Base-by-base conservation (phyloP, 2,888 invertebrate species). In the Synanthedon formicaeformis region DNA sequence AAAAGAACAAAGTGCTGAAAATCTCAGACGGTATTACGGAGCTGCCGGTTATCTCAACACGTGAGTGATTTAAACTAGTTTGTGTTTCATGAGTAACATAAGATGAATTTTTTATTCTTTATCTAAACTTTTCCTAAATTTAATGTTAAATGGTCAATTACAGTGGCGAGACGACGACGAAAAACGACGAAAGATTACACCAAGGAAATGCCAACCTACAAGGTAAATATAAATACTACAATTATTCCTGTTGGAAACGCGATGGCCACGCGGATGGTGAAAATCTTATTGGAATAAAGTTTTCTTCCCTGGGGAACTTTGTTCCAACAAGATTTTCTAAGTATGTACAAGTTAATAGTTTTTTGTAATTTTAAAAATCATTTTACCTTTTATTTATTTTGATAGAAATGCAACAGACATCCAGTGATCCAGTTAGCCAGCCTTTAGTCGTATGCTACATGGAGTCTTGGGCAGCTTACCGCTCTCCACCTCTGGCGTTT, bases 371-470 rank as follows among this genome's bases (percentile, higher is more conserved):
- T 41, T n/a, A n/a, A 41, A 41, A 4, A 12, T 4, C 3, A n/a
- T 12, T 23, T 23, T 23, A 14, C 6, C 48, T 40, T 3, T 53
- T 50, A 50, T 48, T 53, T 55, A 41, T 55, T 41, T 23, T 41
- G 34, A 52, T 40, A 82, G 85, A 76, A 60, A 82, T 84, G 82
- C 83, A 82, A 57, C 86, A 86, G 58, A 77, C 81, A 0, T 63
- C 73, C 4, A 67, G 69, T 8, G 71, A 68, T 0, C 60, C 70
- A 2, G 60, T 67, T 8, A 57, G 72, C 8, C 69, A 73, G 14
- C 81, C 86, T 5, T 63, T 87, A 49, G 88, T 94, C 40, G 89
- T 93, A 1, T 94, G 94, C 67, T 93, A 93, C 69, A 77, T 93
- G 57, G 90, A 93, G 66, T 91, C 92, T 0, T 89, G 89, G 81